Percentiles rank a stretch among this genome's conserved stretches.
These are phyloP conservation scores for Troglohyphantes excavatus DNA, from an alignment of 2,888 invertebrate genomes.

Conservation along the genomic window DNA sequence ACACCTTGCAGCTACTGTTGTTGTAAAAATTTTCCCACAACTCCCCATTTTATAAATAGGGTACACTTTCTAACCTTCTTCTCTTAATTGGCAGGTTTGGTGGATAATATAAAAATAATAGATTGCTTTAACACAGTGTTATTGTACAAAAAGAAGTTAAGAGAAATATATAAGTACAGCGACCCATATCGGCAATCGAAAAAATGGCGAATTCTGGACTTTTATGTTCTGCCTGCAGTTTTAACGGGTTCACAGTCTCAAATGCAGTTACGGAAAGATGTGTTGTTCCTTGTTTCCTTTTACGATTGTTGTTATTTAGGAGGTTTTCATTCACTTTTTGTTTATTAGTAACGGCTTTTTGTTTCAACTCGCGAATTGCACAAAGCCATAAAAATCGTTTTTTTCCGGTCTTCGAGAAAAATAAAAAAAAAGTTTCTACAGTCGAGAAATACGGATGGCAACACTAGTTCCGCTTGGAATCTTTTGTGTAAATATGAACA, in stretches of 20 bases:
- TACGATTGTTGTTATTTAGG: slow-evolving; percentile 53
- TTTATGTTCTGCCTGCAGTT: slow-evolving; percentile 41
- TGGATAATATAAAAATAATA: too few species aligned
- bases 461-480: not conserved
- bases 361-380: slow-evolving; percentile 43
- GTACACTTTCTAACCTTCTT: too few species aligned
- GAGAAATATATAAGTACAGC: slow-evolving; percentile 36
- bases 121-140: too few species aligned
- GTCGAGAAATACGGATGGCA: not conserved
- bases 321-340: slow-evolving; percentile 38
- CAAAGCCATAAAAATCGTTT: slow-evolving; percentile 23
- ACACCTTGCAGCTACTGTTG: too few species aligned
- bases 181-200: slow-evolving; percentile 45
- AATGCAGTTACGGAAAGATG: slow-evolving; percentile 38
- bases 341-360: slow-evolving; percentile 26
- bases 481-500: not conserved
- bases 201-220: not conserved
- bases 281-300: slow-evolving; percentile 57
- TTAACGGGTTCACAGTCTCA: slow-evolving; percentile 60
- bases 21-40: too few species aligned
- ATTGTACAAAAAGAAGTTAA: not conserved
- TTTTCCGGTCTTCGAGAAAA: not conserved
- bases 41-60: too few species aligned
- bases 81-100: too few species aligned
- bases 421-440: slow-evolving; percentile 8